A percentile compares a stretch with the other conserved stretches of the same genome.
Evolutionary conservation across 2,888 invertebrate species (phyloP).

Genomic region (Mesoligia furuncula): DNA sequence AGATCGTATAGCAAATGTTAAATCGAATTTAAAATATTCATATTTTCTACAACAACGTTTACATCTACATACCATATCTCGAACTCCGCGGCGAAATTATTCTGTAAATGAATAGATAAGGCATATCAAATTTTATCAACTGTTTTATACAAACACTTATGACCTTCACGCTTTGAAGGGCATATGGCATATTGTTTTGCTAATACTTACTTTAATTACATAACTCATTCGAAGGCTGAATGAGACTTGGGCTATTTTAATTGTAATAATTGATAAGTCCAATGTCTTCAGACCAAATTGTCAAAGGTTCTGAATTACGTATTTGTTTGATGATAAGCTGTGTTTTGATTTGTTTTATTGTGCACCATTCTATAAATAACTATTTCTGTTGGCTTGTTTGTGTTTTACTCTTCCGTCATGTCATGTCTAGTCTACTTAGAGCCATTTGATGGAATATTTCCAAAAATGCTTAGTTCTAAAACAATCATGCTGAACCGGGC

Average conservation of each 20-base stretch:
- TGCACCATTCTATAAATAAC: not conserved
- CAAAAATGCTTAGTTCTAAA: not conserved
- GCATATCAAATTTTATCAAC: constrained; percentile 64
- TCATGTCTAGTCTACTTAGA: not conserved
- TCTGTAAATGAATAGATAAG: constrained; percentile 57
- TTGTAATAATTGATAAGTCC: constrained; percentile 35
- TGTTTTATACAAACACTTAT: constrained; percentile 65
- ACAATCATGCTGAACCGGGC: not conserved
- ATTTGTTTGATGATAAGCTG: constrained; percentile 29
- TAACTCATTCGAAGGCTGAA: constrained; percentile 38
- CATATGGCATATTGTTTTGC: constrained; percentile 57
- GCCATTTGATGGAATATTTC: not conserved
- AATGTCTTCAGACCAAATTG: constrained; percentile 7
- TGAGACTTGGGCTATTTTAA: constrained; percentile 34
- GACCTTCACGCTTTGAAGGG: constrained; percentile 77
- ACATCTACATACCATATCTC: constrained; percentile 24
- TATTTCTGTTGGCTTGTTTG: constrained; percentile 21
- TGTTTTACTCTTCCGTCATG: not conserved
- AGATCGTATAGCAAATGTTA: not conserved
- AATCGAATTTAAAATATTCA: not conserved
- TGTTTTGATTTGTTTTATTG: constrained; percentile 31
- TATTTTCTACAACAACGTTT: constrained; percentile 28
- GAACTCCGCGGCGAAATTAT: constrained; percentile 40
- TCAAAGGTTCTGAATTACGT: constrained; percentile 23
- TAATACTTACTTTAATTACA: constrained; percentile 39